These are phyloP conservation scores for Pammene fasciana DNA, from an alignment of 2,888 invertebrate genomes.

Conservation along the genomic window DNA sequence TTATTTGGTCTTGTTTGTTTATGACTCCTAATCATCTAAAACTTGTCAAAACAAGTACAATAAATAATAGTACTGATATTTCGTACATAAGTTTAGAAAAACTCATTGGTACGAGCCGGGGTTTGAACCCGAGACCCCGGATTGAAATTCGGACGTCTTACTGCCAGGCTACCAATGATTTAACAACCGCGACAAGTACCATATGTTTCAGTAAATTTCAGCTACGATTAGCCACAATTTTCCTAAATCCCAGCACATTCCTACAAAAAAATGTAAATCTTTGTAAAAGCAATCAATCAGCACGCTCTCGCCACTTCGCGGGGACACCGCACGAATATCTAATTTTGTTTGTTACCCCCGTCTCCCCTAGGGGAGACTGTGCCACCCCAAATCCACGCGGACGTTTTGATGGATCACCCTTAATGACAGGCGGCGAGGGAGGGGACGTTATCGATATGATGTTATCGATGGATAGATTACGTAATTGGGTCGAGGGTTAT, in stretches of 20 bases:
- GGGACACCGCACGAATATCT: constrained; percentile 82
- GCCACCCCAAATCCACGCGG: constrained; percentile 80
- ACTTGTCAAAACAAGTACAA: too few relatives aligned
- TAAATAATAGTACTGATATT: too few relatives aligned
- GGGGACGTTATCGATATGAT: constrained; percentile 50
- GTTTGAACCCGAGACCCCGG: too few relatives aligned
- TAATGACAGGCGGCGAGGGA: constrained; percentile 78
- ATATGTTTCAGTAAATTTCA: neutral
- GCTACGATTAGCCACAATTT: constrained; percentile 22
- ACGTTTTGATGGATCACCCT: constrained; percentile 84
- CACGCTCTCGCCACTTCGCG: constrained; percentile 71
- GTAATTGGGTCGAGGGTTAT: constrained; percentile 54
- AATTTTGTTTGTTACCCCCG: constrained; percentile 77
- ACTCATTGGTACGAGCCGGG: too few relatives aligned
- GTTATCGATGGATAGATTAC: constrained; percentile 53
- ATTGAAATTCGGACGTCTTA: too few relatives aligned
- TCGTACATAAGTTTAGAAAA: too few relatives aligned
- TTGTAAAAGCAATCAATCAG: constrained; percentile 77
- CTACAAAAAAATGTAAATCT: constrained; percentile 56
- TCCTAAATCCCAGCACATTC: constrained; percentile 18
- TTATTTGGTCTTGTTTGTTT: too few relatives aligned
- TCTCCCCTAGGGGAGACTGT: constrained; percentile 47
- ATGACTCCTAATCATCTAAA: too few relatives aligned
- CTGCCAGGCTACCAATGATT: too few relatives aligned
- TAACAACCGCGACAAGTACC: too few relatives aligned